A percentile compares a stretch with the other conserved stretches of the same genome.
phyloP scores from a whole-genome alignment of 2,888 invertebrate genomes.

The Cacoxenus indagator region DNA sequence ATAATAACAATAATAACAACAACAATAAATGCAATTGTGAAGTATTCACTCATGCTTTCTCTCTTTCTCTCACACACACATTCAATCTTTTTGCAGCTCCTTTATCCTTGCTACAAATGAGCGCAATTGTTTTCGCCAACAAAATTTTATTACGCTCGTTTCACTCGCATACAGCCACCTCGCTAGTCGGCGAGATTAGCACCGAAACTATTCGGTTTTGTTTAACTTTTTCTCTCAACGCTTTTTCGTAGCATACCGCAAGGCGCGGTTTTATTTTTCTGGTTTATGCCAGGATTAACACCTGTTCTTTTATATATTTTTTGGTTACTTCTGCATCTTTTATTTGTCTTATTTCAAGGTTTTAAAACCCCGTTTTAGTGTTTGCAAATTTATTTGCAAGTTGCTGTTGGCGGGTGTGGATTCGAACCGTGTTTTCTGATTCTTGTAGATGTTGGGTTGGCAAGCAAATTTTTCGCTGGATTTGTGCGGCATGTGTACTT shows the following conservation, averaged over 20 bases:
- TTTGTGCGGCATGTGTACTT: too few relatives aligned
- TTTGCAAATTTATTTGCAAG: not conserved
- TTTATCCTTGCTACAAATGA: slow-evolving; percentile 45
- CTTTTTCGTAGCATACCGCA: slow-evolving; percentile 33
- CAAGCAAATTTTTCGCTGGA: not conserved
- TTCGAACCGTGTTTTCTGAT: not conserved
- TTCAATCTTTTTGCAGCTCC: not conserved
- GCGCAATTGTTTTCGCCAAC: slow-evolving; percentile 53
- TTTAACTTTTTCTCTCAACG: not conserved
- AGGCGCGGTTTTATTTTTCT: slow-evolving; percentile 26
- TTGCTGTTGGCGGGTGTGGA: not conserved
- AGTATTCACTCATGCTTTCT: not conserved
- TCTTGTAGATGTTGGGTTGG: not conserved
- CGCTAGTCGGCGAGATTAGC: not conserved
- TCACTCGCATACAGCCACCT: not conserved
- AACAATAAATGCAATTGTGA: too few relatives aligned
- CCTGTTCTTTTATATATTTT: slow-evolving; percentile 49
- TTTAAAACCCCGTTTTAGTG: slow-evolving; percentile 8
- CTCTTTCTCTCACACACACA: slow-evolving; percentile 14
- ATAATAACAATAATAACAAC: slow-evolving; percentile 26
- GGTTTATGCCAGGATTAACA: slow-evolving; percentile 49
- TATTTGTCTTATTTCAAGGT: not conserved
- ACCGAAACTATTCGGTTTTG: slow-evolving; percentile 1
- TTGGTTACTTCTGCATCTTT: not conserved
- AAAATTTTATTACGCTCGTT: slow-evolving; percentile 50